These are phyloP conservation scores for Stenurella melanura DNA, from an alignment of 2,888 invertebrate species.

Conservation along the genomic window DNA sequence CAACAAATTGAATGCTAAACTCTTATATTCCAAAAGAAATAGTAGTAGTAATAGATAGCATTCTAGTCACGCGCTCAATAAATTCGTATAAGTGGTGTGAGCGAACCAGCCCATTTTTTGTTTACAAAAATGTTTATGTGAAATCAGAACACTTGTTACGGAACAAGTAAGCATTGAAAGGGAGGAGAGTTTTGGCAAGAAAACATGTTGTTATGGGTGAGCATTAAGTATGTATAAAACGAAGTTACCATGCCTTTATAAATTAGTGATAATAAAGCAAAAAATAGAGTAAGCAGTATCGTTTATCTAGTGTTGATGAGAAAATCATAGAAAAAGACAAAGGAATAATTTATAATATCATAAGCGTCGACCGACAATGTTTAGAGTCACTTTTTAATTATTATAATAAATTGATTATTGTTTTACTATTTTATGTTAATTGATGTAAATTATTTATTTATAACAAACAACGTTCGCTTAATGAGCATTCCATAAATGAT, in stretches of 20 bases:
- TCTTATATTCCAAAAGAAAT: conserved; percentile 19
- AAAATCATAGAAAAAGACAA: no score
- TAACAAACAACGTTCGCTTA: no score
- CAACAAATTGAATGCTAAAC: neutral
- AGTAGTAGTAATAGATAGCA: neutral
- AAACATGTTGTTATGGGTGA: neutral
- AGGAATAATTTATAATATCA: no score
- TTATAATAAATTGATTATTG: no score
- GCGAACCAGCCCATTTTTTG: conserved; percentile 12
- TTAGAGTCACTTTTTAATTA: no score
- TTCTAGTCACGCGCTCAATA: conserved; percentile 17
- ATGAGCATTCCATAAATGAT: no score
- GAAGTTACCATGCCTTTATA: neutral
- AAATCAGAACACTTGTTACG: neutral
- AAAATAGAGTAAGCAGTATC: no score
- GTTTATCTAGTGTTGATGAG: no score
- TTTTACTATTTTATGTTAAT: no score
- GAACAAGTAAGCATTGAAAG: neutral
- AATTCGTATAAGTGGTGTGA: conserved; percentile 27
- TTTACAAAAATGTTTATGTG: conserved; percentile 11
- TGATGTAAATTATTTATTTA: no score
- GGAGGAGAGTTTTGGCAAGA: neutral
- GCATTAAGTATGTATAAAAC: neutral
- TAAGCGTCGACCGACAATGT: no score
- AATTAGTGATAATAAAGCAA: no score